Percentiles rank a stretch among this genome's conserved stretches.
These are phyloP conservation scores for Barnardius zonarius DNA, from an alignment of 2,113 vertebrate species.

Conservation along the genomic window DNA sequence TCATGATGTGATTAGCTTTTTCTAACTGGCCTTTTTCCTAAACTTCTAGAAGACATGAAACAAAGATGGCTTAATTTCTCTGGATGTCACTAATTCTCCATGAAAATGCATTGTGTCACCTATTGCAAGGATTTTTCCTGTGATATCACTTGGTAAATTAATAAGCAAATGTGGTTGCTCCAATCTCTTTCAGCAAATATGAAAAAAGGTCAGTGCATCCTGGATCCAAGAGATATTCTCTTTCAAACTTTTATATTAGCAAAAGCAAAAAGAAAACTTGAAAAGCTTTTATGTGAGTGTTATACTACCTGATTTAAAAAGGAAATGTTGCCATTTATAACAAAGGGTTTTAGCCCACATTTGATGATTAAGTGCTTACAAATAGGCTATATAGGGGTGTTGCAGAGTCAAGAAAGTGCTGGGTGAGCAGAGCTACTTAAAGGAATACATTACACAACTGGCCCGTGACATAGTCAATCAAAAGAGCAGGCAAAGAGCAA, in stretches of 20 bases:
- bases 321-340: background rate
- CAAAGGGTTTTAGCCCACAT: background rate
- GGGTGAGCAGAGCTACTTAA: background rate
- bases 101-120: background rate
- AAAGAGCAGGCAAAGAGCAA: background rate
- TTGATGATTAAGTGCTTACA: background rate
- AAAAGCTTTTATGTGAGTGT: background rate
- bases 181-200: background rate
- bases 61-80: background rate
- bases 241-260: background rate
- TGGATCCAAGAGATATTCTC: background rate
- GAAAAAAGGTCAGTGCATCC: background rate
- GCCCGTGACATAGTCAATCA: background rate
- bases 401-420: background rate
- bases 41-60: background rate
- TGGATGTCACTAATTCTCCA: background rate
- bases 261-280: background rate
- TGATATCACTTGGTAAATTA: background rate
- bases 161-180: background rate
- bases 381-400: background rate
- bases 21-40: background rate
- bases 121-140: background rate
- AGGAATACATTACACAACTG: background rate
- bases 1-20: rapidly evolving
- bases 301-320: background rate